Evolutionary conservation across 2,797 vertebrate genomes (phyloP), one percentile per base, ranked within the genome.

Genomic region (Pampus argenteus): DNA sequence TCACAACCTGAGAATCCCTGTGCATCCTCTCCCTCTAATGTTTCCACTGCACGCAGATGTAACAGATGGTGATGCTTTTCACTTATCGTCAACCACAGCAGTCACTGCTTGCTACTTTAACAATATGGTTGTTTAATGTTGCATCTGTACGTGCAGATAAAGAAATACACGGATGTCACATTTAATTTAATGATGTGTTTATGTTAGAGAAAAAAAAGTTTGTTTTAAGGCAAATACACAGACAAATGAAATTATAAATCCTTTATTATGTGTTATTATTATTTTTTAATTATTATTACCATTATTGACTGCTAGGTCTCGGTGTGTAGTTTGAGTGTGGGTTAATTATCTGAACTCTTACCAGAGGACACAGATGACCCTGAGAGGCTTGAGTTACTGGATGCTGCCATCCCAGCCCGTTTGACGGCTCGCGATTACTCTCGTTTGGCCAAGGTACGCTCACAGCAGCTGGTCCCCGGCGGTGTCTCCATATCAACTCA

Each of bases 311-410:
- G 9, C 40, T 25, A 36, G 11, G 2, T 18, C 8, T 51, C 5
- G 4, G 26, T 13, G 20, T 59, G 9, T 25, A 48, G 51, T 72
- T 6, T 26, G 56, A 47, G 38, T 76, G 0, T 54, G 45, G 25
- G 26, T 28, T n/a, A n/a, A n/a, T n/a, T 38, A 17, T 63, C 54
- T 69, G 36, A 86, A 75, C 44, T 95, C 97, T 96, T 93, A 99
- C 98, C 97, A 26, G 98, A 98, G 90, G 97, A 98, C 78, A 98
- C 87, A 5, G 98, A 99, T 65, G 98, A 99, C 90, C 97, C 97
- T 66, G 97, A 99, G 88, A 99, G 94, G 90, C 98, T 99, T 79
- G 98, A 99, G 96, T 97, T 98, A 71, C 97, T 99, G 85, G 98
- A 99, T 85, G 96, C 96, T 91, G 98, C 98, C 98, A 99, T 99